Evolutionary conservation across 2,888 invertebrate species (phyloP).

Genomic region (Melangyna quadrimaculata): DNA sequence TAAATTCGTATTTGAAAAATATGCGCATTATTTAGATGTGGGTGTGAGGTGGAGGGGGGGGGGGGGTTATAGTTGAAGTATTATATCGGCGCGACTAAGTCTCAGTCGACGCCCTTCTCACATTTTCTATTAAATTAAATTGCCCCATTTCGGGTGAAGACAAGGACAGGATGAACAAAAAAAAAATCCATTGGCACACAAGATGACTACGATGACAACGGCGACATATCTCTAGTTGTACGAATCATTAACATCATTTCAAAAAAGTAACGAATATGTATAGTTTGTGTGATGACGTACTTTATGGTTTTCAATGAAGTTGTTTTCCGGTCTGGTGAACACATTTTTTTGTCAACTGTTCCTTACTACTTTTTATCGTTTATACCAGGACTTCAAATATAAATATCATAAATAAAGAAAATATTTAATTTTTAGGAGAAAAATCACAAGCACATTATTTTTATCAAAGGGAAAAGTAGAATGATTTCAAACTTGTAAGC

Average conservation of each 20-base stretch:
- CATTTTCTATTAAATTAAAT: constrained; percentile 60
- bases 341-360: not conserved
- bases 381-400: not conserved
- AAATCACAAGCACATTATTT: not conserved
- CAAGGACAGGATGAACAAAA: constrained; percentile 12
- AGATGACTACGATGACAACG: not conserved
- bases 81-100: constrained; percentile 24
- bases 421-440: not conserved
- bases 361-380: not conserved
- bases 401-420: not conserved
- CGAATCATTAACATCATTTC: constrained; percentile 1
- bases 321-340: not conserved
- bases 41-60: too few species aligned
- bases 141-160: not conserved
- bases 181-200: constrained; percentile 15
- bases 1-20: not conserved
- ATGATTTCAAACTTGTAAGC: too few species aligned
- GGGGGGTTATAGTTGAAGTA: constrained; percentile 5
- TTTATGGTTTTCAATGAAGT: constrained; percentile 2
- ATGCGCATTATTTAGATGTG: constrained; percentile 6
- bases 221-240: not conserved
- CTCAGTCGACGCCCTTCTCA: not conserved
- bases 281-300: not conserved
- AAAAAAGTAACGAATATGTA: not conserved
- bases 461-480: too few species aligned